Evolutionary conservation across 2,113 vertebrate species (phyloP).

Genomic region (Numenius arquata): DNA sequence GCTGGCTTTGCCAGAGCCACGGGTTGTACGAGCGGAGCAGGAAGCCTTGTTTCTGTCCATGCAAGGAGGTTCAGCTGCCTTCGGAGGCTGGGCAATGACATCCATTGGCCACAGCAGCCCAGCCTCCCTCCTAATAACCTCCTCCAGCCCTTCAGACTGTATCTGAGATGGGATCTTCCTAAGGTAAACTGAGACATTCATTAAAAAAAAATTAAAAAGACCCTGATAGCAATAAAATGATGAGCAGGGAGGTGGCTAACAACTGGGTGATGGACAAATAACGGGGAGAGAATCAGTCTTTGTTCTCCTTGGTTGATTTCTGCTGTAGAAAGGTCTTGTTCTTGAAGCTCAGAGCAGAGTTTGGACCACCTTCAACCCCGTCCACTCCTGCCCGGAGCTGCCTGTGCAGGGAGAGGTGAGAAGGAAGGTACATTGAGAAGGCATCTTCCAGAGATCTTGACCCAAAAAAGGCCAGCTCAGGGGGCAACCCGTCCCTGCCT

Average conservation of each 20-base stretch:
- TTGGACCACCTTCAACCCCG: neutral
- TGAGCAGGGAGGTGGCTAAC: too few relatives aligned
- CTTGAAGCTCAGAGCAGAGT: neutral
- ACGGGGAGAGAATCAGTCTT: fast-evolving
- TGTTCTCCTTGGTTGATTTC: neutral
- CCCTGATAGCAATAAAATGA: too few relatives aligned
- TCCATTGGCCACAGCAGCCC: too few relatives aligned
- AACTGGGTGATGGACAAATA: neutral
- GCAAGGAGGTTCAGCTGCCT: neutral
- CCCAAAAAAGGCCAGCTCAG: neutral
- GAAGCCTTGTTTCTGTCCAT: fast-evolving
- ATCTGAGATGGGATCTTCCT: neutral
- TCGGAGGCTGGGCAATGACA: neutral
- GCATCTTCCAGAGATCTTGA: neutral
- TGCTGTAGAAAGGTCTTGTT: neutral
- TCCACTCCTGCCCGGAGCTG: neutral
- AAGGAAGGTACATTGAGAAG: neutral
- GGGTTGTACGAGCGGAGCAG: fast-evolving
- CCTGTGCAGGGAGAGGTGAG: neutral
- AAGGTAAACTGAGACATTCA: neutral
- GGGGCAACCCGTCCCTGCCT: too few relatives aligned
- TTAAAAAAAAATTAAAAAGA: neutral
- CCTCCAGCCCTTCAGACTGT: neutral
- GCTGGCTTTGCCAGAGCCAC: neutral
- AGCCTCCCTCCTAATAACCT: neutral